Percentiles rank a stretch among this genome's conserved stretches.
phyloP scores from a whole-genome alignment of 2,113 vertebrate species.

The Tichodroma muraria region DNA sequence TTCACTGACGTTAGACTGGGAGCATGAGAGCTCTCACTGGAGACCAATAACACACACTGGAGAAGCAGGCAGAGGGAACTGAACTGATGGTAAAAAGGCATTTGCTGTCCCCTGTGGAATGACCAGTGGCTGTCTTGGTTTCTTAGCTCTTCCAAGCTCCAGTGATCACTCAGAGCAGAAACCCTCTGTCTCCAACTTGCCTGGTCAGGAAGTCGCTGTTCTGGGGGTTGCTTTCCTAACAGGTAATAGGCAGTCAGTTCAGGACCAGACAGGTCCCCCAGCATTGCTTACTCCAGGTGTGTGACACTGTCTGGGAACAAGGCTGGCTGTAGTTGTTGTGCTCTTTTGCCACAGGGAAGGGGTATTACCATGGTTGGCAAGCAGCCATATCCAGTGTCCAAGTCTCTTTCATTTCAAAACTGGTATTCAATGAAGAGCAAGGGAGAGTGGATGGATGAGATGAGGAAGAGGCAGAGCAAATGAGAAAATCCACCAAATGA shows the following conservation, averaged over 20 bases:
- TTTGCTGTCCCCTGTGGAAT: not conserved
- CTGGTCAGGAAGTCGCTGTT: not conserved
- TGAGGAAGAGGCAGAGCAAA: constrained; percentile 49
- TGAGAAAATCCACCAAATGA: constrained; percentile 48
- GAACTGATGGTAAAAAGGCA: constrained; percentile 21
- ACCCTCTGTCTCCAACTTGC: not conserved
- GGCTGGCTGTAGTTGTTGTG: constrained; percentile 45
- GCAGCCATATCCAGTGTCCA: constrained; percentile 1
- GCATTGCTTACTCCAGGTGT: constrained; percentile 3
- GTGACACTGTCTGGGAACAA: constrained; percentile 6
- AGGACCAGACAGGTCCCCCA: not conserved
- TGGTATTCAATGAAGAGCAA: constrained; percentile 28
- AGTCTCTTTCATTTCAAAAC: constrained; percentile 36
- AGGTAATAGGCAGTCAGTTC: not conserved
- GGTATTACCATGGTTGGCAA: not conserved
- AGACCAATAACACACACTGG: not conserved
- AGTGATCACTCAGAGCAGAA: not conserved
- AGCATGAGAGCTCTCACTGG: constrained; percentile 22
- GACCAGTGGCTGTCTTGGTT: not conserved
- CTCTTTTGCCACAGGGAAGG: constrained; percentile 12
- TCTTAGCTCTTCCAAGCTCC: not conserved
- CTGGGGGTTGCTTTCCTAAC: not conserved
- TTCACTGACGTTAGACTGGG: constrained; percentile 36
- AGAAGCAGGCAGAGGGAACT: constrained; percentile 25
- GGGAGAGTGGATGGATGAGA: not conserved